These are phyloP conservation scores for Carterocephalus palaemon DNA, from an alignment of 2,888 invertebrate genomes.

Conservation along the genomic window DNA sequence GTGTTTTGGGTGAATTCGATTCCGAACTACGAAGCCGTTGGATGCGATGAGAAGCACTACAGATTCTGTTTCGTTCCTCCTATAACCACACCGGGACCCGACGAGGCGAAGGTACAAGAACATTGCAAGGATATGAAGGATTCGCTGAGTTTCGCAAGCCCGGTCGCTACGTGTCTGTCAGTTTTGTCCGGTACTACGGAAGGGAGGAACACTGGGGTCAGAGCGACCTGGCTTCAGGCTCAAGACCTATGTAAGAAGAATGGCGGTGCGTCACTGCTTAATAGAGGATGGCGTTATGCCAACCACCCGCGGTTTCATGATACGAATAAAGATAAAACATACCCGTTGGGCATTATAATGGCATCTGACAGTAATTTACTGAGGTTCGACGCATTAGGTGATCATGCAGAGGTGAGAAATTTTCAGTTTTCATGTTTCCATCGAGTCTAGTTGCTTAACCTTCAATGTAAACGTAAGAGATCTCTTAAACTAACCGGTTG, in stretches of 20 bases:
- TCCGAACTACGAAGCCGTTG: slow-evolving; percentile 50
- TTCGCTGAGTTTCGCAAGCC: slow-evolving; percentile 52
- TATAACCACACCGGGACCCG: slow-evolving; percentile 41
- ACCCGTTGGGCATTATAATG: slow-evolving; percentile 55
- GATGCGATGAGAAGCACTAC: slow-evolving; percentile 55
- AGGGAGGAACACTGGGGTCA: slow-evolving; percentile 36
- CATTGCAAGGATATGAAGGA: slow-evolving; percentile 46
- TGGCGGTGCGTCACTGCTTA: slow-evolving; percentile 52
- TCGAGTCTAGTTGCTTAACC: too few species aligned
- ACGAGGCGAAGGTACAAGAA: slow-evolving; percentile 38
- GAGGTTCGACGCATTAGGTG: slow-evolving; percentile 43
- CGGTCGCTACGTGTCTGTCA: slow-evolving; percentile 55
- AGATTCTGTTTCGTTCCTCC: slow-evolving; percentile 64
- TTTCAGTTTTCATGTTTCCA: too few species aligned
- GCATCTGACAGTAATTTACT: slow-evolving; percentile 39
- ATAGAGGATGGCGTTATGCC: slow-evolving; percentile 65
- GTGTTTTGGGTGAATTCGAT: slow-evolving; percentile 51
- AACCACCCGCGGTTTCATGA: slow-evolving; percentile 47
- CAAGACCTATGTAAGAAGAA: slow-evolving; percentile 49
- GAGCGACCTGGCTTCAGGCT: slow-evolving; percentile 65
- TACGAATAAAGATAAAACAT: slow-evolving; percentile 36
- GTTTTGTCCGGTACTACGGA: slow-evolving; percentile 45
- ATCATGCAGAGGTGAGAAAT: slow-evolving; percentile 40
- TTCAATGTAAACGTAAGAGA: too few species aligned
- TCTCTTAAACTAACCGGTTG: too few species aligned